Conservation (phyloP, 2,888 invertebrate genomes). For the Tribolium freemani region DNA sequence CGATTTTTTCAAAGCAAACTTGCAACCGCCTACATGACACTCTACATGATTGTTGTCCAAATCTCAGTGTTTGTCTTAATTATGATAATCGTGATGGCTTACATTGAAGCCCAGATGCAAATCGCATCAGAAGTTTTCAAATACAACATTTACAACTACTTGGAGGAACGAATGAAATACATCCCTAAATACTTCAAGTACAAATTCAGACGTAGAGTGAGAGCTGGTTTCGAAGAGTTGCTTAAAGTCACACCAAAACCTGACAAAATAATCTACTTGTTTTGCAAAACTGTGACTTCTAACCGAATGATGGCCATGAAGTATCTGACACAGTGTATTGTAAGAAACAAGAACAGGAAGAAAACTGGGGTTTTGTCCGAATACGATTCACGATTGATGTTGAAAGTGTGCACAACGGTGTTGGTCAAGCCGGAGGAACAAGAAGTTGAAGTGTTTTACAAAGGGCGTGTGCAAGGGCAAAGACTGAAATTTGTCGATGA, state of each 20-base stretch:
- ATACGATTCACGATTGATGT: constrained; percentile 39
- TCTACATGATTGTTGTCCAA: not conserved
- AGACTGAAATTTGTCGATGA: constrained; percentile 51
- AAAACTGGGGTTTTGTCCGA: not conserved
- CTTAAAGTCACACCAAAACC: constrained; percentile 46
- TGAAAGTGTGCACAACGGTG: constrained; percentile 43
- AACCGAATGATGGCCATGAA: constrained; percentile 51
- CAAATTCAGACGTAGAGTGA: not conserved
- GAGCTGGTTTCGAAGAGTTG: constrained; percentile 25
- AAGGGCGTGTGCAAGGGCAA: constrained; percentile 32
- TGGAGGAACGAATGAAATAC: constrained; percentile 37
- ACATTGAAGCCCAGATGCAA: constrained; percentile 1
- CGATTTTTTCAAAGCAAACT: not conserved
- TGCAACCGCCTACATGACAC: not conserved
- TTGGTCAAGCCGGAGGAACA: constrained; percentile 35
- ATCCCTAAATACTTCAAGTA: constrained; percentile 40
- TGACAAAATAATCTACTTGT: constrained; percentile 49
- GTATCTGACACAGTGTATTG: constrained; percentile 46
- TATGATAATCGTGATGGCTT: not conserved
- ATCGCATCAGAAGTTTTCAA: not conserved
- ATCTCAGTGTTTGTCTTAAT: not conserved
- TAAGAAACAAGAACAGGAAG: constrained; percentile 42
- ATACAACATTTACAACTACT: not conserved
- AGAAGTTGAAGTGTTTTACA: constrained; percentile 52
- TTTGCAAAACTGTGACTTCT: constrained; percentile 19